Base-by-base conservation (phyloP, 1,140 invertebrate species). In the Lysiphlebus fabarum region DNA sequence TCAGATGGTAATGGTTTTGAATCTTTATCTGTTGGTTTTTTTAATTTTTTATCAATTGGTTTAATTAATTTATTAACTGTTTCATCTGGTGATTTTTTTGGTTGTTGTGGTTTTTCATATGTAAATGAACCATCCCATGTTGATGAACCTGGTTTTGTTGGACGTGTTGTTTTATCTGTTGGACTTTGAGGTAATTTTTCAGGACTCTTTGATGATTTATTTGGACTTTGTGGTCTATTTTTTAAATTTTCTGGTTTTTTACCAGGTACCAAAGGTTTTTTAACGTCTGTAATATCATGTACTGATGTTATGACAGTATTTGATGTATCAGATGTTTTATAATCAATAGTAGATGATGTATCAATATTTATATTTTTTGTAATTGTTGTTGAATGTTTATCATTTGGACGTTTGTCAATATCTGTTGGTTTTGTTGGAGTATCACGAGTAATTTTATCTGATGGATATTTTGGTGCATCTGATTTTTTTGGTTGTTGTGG, bases 41-140 rank as follows among this genome's bases (percentile, higher is more conserved):
- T 56, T 4, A 34, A 7, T n/a, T 38, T 51, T 6, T 42, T 55
- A 41, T 53, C 26, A 11, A 17, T 4, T 10, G 45, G 26, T 17
- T 36, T 56, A 37, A 54, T 34, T 53, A 53, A 53, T 38, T 65
- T 62, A 10, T 36, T 56, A 33, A 54, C 33, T 53, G 56, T 53
- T 38, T 65, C 64, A 11, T 11, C 40, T 11, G 54, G 54, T 45
- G 56, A 17, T 44, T 68, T 62, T 6, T 7, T 47, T 33, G 57
- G 58, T 17, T 65, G 62, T 38, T 63, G 68, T 1, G 63, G 7
- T 5, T 65, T 62, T 37, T 67, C 66, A 9, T 54, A 58, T n/a
- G 59, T 57, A 44, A 68, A 65, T 6, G 56, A 62, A 11, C 64
- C 66, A n/a, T 66, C 62, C 65, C 66, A 65, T 8, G 64, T 61